Evolutionary conservation across 2,113 vertebrate genomes (phyloP).

Genomic region (Lamprotornis superbus): DNA sequence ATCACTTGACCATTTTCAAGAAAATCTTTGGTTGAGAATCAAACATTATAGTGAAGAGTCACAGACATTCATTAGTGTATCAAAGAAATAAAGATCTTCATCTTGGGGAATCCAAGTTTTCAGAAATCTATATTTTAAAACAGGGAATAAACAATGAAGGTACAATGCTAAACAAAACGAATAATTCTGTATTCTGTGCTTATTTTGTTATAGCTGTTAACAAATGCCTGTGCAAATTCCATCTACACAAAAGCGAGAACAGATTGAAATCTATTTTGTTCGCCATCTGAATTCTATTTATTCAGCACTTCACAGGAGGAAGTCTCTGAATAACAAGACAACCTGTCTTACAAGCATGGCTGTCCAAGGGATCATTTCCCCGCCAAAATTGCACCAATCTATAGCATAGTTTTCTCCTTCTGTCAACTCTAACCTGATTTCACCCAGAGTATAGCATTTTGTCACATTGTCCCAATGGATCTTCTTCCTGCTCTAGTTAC

Average conservation of each 20-base stretch:
- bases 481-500: not conserved
- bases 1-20: not conserved
- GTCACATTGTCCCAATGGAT: not conserved
- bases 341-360: not conserved
- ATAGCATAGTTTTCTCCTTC: not conserved
- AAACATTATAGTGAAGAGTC: not conserved
- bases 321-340: not conserved
- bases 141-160: not conserved
- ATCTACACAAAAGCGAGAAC: not conserved
- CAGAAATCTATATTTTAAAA: not conserved
- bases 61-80: not conserved
- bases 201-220: not conserved
- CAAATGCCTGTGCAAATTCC: not conserved
- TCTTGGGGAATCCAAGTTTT: not conserved
- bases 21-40: not conserved
- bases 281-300: not conserved
- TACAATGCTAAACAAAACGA: not conserved
- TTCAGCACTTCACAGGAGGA: not conserved
- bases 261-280: conserved; percentile 16
- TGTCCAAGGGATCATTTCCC: not conserved
- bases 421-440: not conserved
- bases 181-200: not conserved
- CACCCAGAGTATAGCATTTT: not conserved
- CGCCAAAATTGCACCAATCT: not conserved
- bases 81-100: not conserved